Conservation (phyloP, 2,113 vertebrate species). For the Myrmecophaga tridactyla region DNA sequence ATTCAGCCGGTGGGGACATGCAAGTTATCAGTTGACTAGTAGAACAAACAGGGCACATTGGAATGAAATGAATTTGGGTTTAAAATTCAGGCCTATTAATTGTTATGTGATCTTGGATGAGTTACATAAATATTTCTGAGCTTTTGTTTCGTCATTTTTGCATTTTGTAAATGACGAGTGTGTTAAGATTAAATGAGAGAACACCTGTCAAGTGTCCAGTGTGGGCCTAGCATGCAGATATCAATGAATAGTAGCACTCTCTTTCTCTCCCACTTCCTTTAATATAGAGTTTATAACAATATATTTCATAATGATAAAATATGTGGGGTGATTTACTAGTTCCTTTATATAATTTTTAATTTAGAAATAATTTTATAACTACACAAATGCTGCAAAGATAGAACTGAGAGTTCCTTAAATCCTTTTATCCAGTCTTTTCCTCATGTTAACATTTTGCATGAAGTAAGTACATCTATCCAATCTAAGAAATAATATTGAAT, state of each 20-base stretch:
- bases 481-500: neutral
- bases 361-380: slow-evolving; percentile 16
- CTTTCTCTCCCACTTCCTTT: neutral
- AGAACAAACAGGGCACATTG: neutral
- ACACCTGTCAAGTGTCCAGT: neutral
- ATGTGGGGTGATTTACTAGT: neutral
- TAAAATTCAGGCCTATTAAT: neutral
- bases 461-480: neutral
- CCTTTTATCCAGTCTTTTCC: neutral
- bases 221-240: neutral
- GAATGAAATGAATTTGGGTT: neutral
- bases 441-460: neutral
- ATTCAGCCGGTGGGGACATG: neutral
- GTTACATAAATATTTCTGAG: neutral
- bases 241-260: neutral
- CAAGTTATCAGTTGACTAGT: neutral
- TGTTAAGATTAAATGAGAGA: neutral
- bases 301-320: neutral
- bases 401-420: neutral
- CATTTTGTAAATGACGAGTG: neutral
- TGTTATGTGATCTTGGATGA: slow-evolving; percentile 40
- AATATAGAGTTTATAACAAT: neutral
- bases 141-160: slow-evolving; percentile 44
- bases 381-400: neutral
- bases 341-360: neutral